Evolutionary conservation across 1,140 invertebrate genomes (phyloP).

Genomic region (Araneus ventricosus): DNA sequence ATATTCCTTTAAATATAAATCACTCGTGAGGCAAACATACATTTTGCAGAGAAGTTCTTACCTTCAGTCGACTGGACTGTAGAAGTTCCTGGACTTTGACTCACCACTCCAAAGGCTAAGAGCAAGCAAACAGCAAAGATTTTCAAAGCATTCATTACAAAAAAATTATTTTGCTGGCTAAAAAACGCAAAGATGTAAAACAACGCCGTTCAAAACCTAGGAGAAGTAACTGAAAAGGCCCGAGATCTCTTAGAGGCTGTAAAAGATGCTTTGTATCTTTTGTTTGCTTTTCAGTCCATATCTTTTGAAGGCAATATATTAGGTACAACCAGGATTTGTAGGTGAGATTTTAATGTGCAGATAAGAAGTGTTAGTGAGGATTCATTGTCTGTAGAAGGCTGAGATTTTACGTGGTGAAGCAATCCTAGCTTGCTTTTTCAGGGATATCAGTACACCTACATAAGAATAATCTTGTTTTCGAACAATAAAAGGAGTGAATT

Average conservation of each 20-base stretch:
- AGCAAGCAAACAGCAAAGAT: background rate
- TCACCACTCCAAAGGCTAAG: background rate
- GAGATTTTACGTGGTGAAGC: conserved; percentile 8
- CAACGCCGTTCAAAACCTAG: background rate
- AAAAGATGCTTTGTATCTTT: background rate
- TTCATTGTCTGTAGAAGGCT: background rate
- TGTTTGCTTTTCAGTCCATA: conserved; percentile 12
- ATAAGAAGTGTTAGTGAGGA: background rate
- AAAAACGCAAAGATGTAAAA: background rate
- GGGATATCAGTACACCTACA: conserved; percentile 1
- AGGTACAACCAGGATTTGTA: background rate
- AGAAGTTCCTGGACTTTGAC: background rate
- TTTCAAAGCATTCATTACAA: background rate
- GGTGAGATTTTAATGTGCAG: background rate
- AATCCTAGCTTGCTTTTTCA: background rate
- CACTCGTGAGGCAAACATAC: too few species aligned
- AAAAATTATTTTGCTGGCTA: too few species aligned
- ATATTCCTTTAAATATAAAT: too few species aligned
- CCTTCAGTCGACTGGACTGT: background rate
- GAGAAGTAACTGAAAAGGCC: background rate
- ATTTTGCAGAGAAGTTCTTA: background rate
- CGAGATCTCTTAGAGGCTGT: background rate
- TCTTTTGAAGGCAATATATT: conserved; percentile 34
- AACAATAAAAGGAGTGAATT: background rate
- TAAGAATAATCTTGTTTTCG: background rate